These are phyloP conservation scores for Ptilonorhynchus violaceus DNA, from an alignment of 2,113 vertebrate species.

Conservation along the genomic window DNA sequence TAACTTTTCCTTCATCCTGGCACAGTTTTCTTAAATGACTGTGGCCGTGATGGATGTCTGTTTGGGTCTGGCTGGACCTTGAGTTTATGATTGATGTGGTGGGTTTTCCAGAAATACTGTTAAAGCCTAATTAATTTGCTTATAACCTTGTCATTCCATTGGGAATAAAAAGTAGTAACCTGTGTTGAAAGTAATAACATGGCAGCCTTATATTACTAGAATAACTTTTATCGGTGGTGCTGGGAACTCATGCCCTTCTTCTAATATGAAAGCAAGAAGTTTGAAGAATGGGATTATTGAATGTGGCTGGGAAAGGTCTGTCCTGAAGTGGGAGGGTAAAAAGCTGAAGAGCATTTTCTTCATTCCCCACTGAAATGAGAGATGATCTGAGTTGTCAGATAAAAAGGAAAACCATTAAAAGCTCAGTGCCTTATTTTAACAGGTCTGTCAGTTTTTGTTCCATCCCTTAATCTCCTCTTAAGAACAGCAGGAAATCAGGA, in stretches of 20 bases:
- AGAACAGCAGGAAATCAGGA: conserved; percentile 47
- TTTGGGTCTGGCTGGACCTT: background rate
- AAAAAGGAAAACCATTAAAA: conserved; percentile 55
- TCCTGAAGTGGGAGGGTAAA: conserved; percentile 12
- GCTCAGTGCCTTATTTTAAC: conserved; percentile 54
- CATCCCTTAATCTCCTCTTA: conserved; percentile 56
- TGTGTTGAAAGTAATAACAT: background rate
- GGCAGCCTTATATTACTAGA: background rate
- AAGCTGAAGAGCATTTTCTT: conserved; percentile 51
- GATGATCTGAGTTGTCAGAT: conserved; percentile 58
- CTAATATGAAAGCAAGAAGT: background rate
- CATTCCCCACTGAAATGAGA: conserved; percentile 37
- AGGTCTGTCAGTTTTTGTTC: conserved; percentile 50
- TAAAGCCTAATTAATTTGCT: background rate
- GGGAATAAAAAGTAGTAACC: background rate
- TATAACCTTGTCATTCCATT: background rate
- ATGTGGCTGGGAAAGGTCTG: background rate
- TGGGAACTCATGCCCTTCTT: background rate
- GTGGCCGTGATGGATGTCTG: background rate
- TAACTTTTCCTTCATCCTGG: background rate
- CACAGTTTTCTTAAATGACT: background rate
- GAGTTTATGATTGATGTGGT: background rate
- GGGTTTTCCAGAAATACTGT: background rate
- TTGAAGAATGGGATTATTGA: background rate
- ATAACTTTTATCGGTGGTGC: background rate